Conservation (phyloP, 2,888 invertebrate species). For the Amblyjoppa proteus region DNA sequence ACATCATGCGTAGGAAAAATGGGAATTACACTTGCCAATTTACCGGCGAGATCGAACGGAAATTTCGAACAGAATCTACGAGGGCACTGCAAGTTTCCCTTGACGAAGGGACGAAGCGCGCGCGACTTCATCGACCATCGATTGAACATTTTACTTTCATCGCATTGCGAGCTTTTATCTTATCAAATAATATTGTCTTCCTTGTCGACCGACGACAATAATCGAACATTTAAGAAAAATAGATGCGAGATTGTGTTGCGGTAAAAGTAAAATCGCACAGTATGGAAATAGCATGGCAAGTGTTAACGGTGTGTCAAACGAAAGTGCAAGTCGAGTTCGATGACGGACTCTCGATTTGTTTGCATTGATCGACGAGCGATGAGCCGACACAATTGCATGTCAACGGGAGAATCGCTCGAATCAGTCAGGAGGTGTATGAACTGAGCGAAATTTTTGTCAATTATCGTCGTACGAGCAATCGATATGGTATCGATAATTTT, state of each 20-base stretch:
- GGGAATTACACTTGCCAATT: not conserved
- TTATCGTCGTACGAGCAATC: not conserved
- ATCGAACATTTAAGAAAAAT: not conserved
- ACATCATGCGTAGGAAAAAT: not conserved
- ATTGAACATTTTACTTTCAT: not conserved
- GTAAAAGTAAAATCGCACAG: not conserved
- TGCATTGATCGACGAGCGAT: not conserved
- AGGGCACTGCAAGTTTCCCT: not conserved
- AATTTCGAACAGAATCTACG: not conserved
- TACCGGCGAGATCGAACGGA: not conserved
- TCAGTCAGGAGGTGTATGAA: not conserved
- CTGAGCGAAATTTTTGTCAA: not conserved
- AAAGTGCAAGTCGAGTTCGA: not conserved
- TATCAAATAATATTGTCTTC: not conserved
- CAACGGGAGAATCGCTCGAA: slow-evolving; percentile 15
- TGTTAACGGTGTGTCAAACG: not conserved
- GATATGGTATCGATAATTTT: not conserved
- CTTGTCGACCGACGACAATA: slow-evolving; percentile 33
- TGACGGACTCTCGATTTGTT: not conserved
- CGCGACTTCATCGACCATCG: not conserved
- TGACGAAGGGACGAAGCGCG: not conserved
- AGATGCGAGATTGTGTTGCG: too few relatives aligned
- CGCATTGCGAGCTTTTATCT: not conserved
- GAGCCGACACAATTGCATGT: not conserved
- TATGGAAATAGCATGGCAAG: not conserved